Evolutionary conservation across 2,113 vertebrate genomes (phyloP).

Genomic region (Nothobranchius kuhntae): DNA sequence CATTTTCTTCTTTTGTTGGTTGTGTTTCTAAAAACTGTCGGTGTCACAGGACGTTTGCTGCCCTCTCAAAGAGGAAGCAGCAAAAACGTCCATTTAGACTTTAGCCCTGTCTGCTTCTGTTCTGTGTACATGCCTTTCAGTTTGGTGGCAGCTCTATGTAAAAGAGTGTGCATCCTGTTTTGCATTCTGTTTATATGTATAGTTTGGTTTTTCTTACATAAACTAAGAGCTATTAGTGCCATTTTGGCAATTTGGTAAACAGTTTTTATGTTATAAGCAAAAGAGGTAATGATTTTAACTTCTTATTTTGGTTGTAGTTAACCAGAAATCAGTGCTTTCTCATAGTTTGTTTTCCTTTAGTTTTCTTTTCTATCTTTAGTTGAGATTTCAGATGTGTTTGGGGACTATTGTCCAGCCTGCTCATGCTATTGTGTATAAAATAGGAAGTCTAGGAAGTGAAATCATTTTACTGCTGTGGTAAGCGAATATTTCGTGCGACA

Average conservation of each 20-base stretch:
- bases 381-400: conserved; percentile 20
- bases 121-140: not conserved
- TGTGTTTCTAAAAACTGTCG: conserved; percentile 48
- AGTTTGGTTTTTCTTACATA: not conserved
- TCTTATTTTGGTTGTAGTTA: not conserved
- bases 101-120: not conserved
- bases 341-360: conserved; percentile 9
- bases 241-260: no score
- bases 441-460: conserved; percentile 76
- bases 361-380: conserved; percentile 17
- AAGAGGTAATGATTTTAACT: no score
- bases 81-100: not conserved
- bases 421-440: conserved; percentile 61
- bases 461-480: conserved; percentile 53
- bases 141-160: no score
- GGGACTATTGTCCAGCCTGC: conserved; percentile 37
- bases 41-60: conserved; percentile 49
- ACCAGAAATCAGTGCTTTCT: not conserved
- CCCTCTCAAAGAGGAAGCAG: conserved; percentile 1
- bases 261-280: not conserved
- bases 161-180: no score
- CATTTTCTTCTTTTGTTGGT: no score
- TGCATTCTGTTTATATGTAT: not conserved
- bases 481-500: conserved; percentile 41
- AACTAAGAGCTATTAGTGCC: not conserved